phyloP scores from a whole-genome alignment of 2,888 invertebrate species.

The Diadegma fenestrale region DNA sequence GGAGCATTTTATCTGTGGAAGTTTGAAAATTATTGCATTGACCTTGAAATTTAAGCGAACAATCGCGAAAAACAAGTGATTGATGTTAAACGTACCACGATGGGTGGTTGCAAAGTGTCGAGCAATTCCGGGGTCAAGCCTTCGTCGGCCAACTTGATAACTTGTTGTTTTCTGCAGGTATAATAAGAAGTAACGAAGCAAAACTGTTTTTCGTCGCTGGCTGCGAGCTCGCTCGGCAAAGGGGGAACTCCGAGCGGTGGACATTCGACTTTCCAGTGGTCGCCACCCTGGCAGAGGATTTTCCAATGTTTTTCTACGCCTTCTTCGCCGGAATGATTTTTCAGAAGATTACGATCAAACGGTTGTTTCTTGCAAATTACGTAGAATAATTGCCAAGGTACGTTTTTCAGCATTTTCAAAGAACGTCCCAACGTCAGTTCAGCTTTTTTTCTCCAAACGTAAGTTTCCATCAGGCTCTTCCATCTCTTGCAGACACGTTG shows the following conservation, averaged over 20 bases:
- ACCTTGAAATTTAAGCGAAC: neutral
- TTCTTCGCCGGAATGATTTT: slow-evolving; percentile 86
- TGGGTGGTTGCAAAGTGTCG: slow-evolving; percentile 86
- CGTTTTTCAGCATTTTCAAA: slow-evolving; percentile 76
- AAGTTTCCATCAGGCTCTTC: slow-evolving; percentile 84
- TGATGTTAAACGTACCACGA: slow-evolving; percentile 81
- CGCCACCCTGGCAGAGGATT: slow-evolving; percentile 82
- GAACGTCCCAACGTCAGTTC: slow-evolving; percentile 73
- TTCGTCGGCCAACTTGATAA: slow-evolving; percentile 83
- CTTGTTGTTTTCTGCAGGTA: slow-evolving; percentile 85
- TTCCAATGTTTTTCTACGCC: slow-evolving; percentile 83
- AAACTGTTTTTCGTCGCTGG: slow-evolving; percentile 83
- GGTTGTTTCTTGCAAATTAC: slow-evolving; percentile 83
- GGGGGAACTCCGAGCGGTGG: slow-evolving; percentile 85
- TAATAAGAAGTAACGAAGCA: slow-evolving; percentile 87
- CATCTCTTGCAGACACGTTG: slow-evolving; percentile 86
- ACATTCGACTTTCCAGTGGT: slow-evolving; percentile 85
- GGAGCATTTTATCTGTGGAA: no score
- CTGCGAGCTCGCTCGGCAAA: slow-evolving; percentile 82
- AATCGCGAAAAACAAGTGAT: neutral
- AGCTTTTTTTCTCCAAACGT: slow-evolving; percentile 84
- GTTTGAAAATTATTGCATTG: neutral
- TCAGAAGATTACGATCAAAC: slow-evolving; percentile 85
- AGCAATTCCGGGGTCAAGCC: slow-evolving; percentile 84
- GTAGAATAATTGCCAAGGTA: slow-evolving; percentile 85